A percentile compares a stretch with the other conserved stretches of the same genome.
These are phyloP conservation scores for Philotrypesis tridentata DNA, from an alignment of 1,140 invertebrate genomes.

Conservation along the genomic window DNA sequence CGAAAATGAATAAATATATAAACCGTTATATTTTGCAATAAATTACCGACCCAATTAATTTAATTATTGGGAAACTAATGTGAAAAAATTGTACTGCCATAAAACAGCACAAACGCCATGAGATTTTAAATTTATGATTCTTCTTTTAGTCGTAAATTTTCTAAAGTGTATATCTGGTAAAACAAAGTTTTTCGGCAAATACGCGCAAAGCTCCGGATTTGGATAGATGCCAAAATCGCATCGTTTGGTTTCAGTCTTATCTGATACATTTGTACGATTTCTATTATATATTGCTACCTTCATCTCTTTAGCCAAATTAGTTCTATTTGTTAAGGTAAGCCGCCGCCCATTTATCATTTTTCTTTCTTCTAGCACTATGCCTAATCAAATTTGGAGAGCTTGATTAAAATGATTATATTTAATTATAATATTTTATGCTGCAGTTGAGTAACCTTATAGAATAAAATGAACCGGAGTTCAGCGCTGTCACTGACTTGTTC, in stretches of 20 bases:
- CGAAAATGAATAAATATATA: background rate
- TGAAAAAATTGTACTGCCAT: too few relatives aligned
- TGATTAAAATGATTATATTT: too few relatives aligned
- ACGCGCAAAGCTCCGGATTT: background rate
- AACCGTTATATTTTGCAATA: background rate
- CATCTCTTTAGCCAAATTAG: background rate
- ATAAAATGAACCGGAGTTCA: background rate
- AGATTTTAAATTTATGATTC: too few relatives aligned
- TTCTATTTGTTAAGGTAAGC: background rate
- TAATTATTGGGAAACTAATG: too few relatives aligned
- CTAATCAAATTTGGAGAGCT: too few relatives aligned
- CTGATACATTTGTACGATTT: background rate
- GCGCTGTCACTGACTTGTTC: background rate
- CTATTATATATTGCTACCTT: background rate
- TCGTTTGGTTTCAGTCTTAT: slow-evolving; percentile 8
- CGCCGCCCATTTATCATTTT: too few relatives aligned
- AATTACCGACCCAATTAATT: too few relatives aligned
- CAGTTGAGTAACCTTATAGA: background rate
- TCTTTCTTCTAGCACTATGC: too few relatives aligned
- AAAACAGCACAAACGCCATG: too few relatives aligned
- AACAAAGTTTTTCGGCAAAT: background rate
- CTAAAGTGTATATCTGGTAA: background rate
- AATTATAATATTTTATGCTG: background rate
- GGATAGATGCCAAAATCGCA: background rate
- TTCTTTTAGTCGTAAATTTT: too few relatives aligned